Base-by-base conservation (phyloP, 2,113 vertebrate genomes). In the Arvicanthis niloticus region DNA sequence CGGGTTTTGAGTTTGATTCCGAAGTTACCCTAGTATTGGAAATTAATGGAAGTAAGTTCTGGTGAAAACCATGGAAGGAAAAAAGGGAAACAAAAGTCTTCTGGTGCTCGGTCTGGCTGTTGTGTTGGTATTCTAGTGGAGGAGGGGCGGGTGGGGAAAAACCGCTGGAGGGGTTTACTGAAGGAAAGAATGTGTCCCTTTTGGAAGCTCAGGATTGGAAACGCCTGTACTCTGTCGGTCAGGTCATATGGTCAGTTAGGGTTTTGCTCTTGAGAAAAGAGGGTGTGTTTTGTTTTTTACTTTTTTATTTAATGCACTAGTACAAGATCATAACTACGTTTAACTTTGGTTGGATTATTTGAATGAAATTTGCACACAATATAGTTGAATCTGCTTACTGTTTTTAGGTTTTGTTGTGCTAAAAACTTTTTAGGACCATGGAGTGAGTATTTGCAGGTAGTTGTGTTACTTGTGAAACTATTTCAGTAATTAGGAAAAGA, bases 271-370 rank as follows among this genome's bases (percentile, higher is more conserved):
- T 48, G 45, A 70, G n/a, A 56, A 65, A 95, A 8, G 87, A 82
- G n/a, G 42, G 29, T 48, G 37, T 17, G 31, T 12, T 65, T 62
- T 62, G 60, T 62, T 19, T 48, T 45, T 65, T 84, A 5, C 26
- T 42, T 86, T 67, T 86, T 45, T 22, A 65, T 65, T 65, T 82
- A 88, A 89, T 85, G 7, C 22, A 42, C 2, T 76, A 60, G 40
- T 15, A 10, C 13, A 40, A 42, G 19, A n/a, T 22, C 42, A 26
- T 48, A 89, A 89, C 68, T 89, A 45, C 37, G 15, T 77, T 89
- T 92, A 88, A 80, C 84, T 73, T 51, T 48, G 73, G 48, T 94
- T 94, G 88, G 68, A 21, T 62, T 95, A 95, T 82, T 95, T 53
- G 51, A 12, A 62, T 92, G 29, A 67, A 84, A 87, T 84, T 42